Evolutionary conservation across 2,797 vertebrate genomes (phyloP), one percentile per base, ranked within the genome.

Genomic region (Pseudopleuronectes americanus): DNA sequence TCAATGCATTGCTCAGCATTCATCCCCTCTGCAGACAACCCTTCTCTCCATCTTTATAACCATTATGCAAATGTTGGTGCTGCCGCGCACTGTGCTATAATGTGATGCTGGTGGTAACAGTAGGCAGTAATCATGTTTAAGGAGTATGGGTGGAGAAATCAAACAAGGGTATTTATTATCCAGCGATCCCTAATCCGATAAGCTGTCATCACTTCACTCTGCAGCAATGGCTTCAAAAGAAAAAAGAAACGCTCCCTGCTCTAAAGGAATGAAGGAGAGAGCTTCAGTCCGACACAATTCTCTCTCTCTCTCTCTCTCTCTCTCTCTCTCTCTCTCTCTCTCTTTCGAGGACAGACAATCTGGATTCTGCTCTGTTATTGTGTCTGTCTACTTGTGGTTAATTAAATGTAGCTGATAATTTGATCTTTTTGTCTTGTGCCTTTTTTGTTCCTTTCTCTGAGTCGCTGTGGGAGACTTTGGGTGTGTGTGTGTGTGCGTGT

Each of bases 141-240:
- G 85, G 81, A 88, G 88, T 84, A 90, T 83, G 89, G 88, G 88
- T 80, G 81, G 86, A 90, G 89, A 85, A 90, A 90, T 91, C 92
- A 92, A 91, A 92, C 90, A 90, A 88, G 89, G 76, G 83, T 89
- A 91, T 94, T 94, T 93, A 93, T 92, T 92, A 93, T 90, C 83
- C 76, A 28, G 79, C 57, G 87, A 94, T 92, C 82, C 79, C 79
- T 93, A 92, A 94, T 93, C 92, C 83, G 86, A 94, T 93, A 93
- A 93, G 64, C 90, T 89, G 87, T 85, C 88, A 91, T 90, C 92
- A 90, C 91, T 93, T 90, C 90, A 89, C 87, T 91, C 82, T 73
- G 77, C 82, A 81, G 82, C 75, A 48, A 83, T 82, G 83, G 56
- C 75, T 84, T 81, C 64, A 77, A 69, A 86, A 68, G 23, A 22